A percentile compares a stretch with the other conserved stretches of the same genome.
These are phyloP conservation scores for Stenodera caucasica DNA, from an alignment of 2,888 invertebrate species.

Conservation along the genomic window DNA sequence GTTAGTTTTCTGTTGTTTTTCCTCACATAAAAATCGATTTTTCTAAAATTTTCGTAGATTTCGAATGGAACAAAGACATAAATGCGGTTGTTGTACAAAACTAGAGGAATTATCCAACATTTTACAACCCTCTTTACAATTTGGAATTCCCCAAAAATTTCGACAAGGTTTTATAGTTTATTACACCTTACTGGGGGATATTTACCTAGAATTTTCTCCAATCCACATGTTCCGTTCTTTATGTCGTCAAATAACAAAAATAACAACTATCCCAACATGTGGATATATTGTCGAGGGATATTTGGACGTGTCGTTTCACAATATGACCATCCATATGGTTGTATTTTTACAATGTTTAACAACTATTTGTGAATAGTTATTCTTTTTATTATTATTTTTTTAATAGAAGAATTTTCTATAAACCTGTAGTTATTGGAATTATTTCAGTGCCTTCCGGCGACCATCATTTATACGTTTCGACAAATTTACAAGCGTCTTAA, in stretches of 20 bases:
- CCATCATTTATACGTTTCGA: background rate
- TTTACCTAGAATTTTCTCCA: background rate
- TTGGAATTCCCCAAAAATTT: background rate
- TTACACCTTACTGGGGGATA: background rate
- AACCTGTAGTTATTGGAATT: background rate
- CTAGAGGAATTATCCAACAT: background rate
- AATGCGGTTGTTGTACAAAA: background rate
- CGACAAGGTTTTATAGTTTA: background rate
- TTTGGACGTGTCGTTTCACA: background rate
- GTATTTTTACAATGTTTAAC: background rate
- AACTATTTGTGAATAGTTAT: background rate
- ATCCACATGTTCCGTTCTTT: background rate
- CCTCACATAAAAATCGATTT: background rate
- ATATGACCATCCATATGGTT: background rate
- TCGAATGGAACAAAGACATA: background rate
- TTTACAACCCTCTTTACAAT: background rate
- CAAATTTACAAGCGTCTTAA: conserved; percentile 15
- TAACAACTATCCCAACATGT: background rate
- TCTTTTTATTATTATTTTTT: too few species aligned
- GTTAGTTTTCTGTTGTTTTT: background rate
- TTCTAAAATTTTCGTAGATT: background rate
- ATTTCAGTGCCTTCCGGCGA: background rate
- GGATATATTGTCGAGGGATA: background rate
- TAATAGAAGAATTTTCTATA: background rate
- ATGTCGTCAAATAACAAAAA: background rate